Evolutionary conservation across 2,888 invertebrate species (phyloP), one percentile per base, ranked within the genome.

Genomic region (Dryocosmus kuriphilus): DNA sequence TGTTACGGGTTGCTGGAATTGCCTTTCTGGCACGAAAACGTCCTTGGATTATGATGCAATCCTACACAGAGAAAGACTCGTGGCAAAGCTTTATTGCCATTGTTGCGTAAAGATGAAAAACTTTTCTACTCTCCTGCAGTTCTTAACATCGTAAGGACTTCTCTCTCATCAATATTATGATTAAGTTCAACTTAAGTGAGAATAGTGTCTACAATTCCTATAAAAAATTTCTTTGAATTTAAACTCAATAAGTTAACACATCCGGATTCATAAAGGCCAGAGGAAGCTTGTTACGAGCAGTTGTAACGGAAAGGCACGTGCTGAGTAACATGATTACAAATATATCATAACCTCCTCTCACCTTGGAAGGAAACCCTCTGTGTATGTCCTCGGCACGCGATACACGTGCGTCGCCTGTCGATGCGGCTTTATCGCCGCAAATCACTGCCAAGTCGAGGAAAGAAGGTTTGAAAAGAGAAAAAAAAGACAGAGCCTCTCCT

Each of bases 241-340:
- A 51, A 51, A 41, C 19, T 35, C 41, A 19, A 67, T 67, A 67
- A 46, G 24, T 46, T 19, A 46, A 16, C 16, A 41, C 35, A n/a
- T 35, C 1, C 14, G 78, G 14, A 82, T 80, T 79, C 78, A 80
- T 80, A 85, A 79, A 83, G 82, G 83, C 81, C 79, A 79, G 79
- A 74, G 79, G 85, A 85, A 84, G 87, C 90, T 90, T 89, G 89
- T 90, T 89, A 90, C 84, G 74, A 82, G 87, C 89, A 90, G 90
- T 90, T 90, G 90, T 89, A 90, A 89, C 87, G 86, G 89, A 90
- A 89, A 85, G 90, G 88, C 90, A 89, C 89, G 90, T 89, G 88
- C 86, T 79, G 84, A 79, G 86, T 88, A 90, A 90, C 88, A 85
- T 87, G 90, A 90, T 90, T 90, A 90, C 90, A 90, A 90, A 90